A percentile compares a stretch with the other conserved stretches of the same genome.
Evolutionary conservation across 2,113 vertebrate genomes (phyloP).

Genomic region (Aptenodytes patagonicus): DNA sequence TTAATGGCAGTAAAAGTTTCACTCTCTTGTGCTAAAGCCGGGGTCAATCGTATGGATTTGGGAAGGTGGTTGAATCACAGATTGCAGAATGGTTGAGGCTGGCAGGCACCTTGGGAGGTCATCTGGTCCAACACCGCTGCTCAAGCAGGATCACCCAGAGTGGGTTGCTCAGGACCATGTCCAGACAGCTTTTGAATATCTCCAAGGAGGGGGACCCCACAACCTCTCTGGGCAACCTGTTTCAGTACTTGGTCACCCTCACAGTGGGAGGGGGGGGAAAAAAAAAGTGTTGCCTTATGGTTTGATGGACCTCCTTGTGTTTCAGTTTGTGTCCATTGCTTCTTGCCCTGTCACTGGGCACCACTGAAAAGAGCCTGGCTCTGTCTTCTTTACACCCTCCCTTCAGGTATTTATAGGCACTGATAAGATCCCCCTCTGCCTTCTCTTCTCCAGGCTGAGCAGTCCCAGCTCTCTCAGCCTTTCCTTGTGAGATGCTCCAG

Average conservation of each 20-base stretch:
- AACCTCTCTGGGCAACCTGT: not conserved
- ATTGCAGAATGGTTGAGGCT: not conserved
- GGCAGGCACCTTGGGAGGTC: not conserved
- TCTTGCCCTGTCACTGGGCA: not conserved
- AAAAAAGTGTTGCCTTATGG: not conserved
- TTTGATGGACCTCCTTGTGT: not conserved
- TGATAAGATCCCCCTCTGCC: not conserved
- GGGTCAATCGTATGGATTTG: not conserved
- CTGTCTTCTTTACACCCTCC: not conserved
- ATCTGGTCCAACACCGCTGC: not conserved
- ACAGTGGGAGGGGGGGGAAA: not conserved
- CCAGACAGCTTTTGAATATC: not conserved
- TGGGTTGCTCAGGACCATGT: not conserved
- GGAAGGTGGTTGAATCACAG: not conserved
- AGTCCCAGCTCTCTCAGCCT: not conserved
- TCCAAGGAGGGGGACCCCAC: not conserved
- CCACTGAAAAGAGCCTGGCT: not conserved
- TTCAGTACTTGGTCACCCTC: not conserved
- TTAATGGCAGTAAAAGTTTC: not conserved
- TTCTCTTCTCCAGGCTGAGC: not conserved
- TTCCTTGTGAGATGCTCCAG: not conserved
- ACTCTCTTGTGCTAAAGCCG: not conserved
- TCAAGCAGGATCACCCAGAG: not conserved
- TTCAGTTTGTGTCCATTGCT: not conserved
- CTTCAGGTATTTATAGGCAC: not conserved